Evolutionary conservation across 2,888 invertebrate genomes (phyloP).

Genomic region (Aproaerema taeniolella): DNA sequence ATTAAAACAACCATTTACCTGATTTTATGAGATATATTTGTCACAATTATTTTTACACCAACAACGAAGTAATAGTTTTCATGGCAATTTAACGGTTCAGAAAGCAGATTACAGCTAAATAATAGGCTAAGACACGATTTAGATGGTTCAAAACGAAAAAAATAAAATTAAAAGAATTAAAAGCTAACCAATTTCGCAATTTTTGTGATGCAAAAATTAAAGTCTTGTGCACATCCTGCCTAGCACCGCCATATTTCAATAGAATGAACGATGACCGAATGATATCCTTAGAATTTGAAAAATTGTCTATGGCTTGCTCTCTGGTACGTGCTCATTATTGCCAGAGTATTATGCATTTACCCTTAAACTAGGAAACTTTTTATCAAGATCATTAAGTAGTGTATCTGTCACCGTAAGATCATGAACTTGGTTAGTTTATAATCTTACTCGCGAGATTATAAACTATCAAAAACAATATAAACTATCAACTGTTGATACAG

Average conservation of each 20-base stretch:
- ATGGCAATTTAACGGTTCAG: slow-evolving; percentile 58
- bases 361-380: no score
- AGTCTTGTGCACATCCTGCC: slow-evolving; percentile 71
- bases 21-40: slow-evolving; percentile 61
- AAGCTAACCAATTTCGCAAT: slow-evolving; percentile 41
- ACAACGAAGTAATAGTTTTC: slow-evolving; percentile 70
- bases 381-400: no score
- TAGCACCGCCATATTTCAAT: slow-evolving; percentile 73
- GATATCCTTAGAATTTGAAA: slow-evolving; percentile 17
- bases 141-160: slow-evolving; percentile 28
- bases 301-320: slow-evolving; percentile 20
- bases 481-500: no score
- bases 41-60: slow-evolving; percentile 77
- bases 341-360: no score
- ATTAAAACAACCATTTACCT: slow-evolving; percentile 60
- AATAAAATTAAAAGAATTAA: slow-evolving; percentile 31
- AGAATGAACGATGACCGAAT: slow-evolving; percentile 38
- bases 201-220: slow-evolving; percentile 60
- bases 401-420: no score
- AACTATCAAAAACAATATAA: no score
- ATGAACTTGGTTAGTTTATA: no score
- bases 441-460: no score
- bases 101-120: slow-evolving; percentile 24
- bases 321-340: no score
- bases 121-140: slow-evolving; percentile 14